Conservation (phyloP, 2,113 vertebrate species). For the Tichodroma muraria region DNA sequence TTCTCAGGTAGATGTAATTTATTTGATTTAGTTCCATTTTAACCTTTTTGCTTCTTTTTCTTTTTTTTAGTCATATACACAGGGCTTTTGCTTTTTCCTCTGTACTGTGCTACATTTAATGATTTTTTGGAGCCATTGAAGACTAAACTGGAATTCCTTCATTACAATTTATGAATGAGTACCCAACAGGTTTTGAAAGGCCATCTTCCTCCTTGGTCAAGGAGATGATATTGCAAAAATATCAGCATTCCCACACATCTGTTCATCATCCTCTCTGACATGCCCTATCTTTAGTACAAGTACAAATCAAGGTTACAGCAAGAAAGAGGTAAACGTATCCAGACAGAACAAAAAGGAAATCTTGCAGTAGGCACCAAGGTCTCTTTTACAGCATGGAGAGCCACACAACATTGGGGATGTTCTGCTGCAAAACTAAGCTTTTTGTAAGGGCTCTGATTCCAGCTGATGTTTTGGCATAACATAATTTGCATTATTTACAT, state of each 20-base stretch:
- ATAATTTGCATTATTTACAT: background rate
- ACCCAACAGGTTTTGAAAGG: background rate
- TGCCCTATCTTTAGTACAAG: background rate
- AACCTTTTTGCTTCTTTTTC: background rate
- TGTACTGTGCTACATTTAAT: background rate
- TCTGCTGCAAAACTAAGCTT: background rate
- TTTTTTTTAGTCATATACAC: background rate
- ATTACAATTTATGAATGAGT: background rate
- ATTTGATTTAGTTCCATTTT: background rate
- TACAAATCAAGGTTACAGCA: background rate
- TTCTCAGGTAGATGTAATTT: background rate
- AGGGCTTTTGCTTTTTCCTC: background rate
- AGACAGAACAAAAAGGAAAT: background rate
- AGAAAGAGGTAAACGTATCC: background rate
- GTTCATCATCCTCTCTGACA: background rate
- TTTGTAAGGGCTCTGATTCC: background rate
- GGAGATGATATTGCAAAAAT: background rate
- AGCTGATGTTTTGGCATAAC: background rate
- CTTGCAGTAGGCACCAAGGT: background rate
- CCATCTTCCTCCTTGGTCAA: background rate
- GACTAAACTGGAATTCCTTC: background rate
- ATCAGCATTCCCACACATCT: background rate
- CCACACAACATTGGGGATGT: background rate
- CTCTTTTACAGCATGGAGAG: background rate
- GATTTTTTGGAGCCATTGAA: background rate